These are phyloP conservation scores for Uloborus diversus DNA, from an alignment of 1,140 invertebrate species.

Conservation along the genomic window DNA sequence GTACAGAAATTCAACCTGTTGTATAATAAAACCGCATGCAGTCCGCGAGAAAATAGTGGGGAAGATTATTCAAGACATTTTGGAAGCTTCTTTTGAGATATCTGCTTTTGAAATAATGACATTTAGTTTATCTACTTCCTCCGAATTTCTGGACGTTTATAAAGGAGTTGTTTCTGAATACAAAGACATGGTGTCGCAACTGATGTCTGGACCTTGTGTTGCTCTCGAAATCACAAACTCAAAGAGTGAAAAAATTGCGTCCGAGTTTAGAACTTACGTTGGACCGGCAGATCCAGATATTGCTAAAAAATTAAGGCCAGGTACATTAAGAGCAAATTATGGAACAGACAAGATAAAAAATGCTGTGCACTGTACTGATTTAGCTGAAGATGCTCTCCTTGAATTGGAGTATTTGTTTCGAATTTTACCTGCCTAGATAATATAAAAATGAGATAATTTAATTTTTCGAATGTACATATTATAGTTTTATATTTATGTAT, in stretches of 20 bases:
- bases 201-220: constrained; percentile 83
- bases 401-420: constrained; percentile 71
- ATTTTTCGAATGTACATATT: not conserved
- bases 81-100: constrained; percentile 78
- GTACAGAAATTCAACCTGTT: constrained; percentile 78
- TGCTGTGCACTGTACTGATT: constrained; percentile 91
- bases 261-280: constrained; percentile 83
- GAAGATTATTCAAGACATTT: constrained; percentile 77
- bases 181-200: constrained; percentile 82
- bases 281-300: constrained; percentile 91
- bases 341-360: constrained; percentile 85
- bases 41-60: constrained; percentile 77
- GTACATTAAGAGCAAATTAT: constrained; percentile 84
- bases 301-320: constrained; percentile 81
- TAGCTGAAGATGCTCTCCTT: constrained; percentile 83
- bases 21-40: constrained; percentile 92
- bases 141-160: constrained; percentile 93
- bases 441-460: not conserved
- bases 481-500: too few relatives aligned
- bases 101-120: constrained; percentile 76
- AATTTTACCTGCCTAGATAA: constrained; percentile 10
- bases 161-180: constrained; percentile 88
- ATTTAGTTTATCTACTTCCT: constrained; percentile 67
- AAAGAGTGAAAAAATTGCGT: constrained; percentile 70
- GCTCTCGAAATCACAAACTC: constrained; percentile 81